Conservation (phyloP, 2,113 vertebrate species). For the Limanda limanda region DNA sequence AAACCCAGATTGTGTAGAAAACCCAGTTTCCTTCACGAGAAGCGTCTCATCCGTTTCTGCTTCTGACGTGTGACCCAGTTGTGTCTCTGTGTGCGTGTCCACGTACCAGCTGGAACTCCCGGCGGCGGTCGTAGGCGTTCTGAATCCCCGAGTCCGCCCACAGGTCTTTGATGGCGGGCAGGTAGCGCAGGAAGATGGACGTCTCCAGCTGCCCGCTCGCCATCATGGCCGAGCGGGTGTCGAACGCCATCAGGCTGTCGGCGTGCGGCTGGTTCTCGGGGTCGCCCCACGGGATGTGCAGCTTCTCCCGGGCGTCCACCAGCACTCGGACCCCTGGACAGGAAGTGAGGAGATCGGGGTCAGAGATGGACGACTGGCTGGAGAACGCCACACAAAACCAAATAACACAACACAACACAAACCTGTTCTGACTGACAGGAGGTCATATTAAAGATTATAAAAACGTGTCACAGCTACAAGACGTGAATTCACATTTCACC, state of each 20-base stretch:
- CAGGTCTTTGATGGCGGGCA: conserved; percentile 87
- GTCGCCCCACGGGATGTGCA: conserved; percentile 97
- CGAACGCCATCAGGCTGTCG: conserved; percentile 92
- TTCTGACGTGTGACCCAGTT: not conserved
- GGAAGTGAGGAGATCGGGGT: not conserved
- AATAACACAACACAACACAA: not conserved
- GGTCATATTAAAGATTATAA: not conserved
- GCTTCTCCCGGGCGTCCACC: conserved; percentile 96
- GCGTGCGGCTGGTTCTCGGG: conserved; percentile 87
- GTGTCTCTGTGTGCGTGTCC: not conserved
- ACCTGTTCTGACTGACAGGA: not conserved
- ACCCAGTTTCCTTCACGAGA: not conserved
- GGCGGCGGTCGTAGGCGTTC: conserved; percentile 93
- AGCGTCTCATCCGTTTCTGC: not conserved
- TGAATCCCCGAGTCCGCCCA: conserved; percentile 95
- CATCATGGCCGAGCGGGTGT: conserved; percentile 88
- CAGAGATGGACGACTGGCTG: not conserved
- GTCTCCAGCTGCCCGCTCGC: conserved; percentile 91
- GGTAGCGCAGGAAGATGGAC: conserved; percentile 85
- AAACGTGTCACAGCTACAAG: not conserved
- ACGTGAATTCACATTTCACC: not conserved
- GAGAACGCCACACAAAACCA: not conserved
- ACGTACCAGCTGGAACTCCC: conserved; percentile 98
- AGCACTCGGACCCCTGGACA: conserved; percentile 91
- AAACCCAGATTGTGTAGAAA: not conserved